Evolutionary conservation across 1,140 invertebrate species (phyloP), one percentile per base, ranked within the genome.

Genomic region (Bombus ignitus): DNA sequence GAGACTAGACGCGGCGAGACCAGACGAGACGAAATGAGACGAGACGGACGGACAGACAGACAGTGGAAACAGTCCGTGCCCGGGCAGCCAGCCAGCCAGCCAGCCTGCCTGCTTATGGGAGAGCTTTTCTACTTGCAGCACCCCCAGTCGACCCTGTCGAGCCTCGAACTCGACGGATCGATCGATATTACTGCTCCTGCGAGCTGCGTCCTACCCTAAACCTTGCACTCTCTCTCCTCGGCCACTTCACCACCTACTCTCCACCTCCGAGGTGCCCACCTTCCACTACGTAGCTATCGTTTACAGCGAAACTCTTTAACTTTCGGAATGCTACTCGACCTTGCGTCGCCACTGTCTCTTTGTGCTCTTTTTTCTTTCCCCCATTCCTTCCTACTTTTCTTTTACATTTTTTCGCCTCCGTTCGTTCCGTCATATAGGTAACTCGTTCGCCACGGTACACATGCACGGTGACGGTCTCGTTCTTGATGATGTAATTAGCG

Each of bases 111-210:
- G 88, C 82, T 91, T 91, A 89, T 90, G 88, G 78, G 76, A 84
- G 74, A 89, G 88, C 85, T 88, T 83, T 90, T 66, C 81, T 76
- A 87, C 85, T 85, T 70, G 74, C 74, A 42, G 72, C 81, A 87
- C 90, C 86, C 86, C 75, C 89, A 88, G 90, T 84, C 83, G 81
- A 90, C 91, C 82, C 90, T 88, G 88, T 89, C 88, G 85, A 89
- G 88, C 87, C 91, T 92, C 89, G 74, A 90, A 90, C 91, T 89
- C 90, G 81, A 88, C 88, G 88, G 83, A 91, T 92, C 92, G 92
- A 94, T 95, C 94, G 94, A 95, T 95, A 94, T 94, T 93, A 93
- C 94, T 93, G 94, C 94, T 94, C 94, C 94, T 95, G 93, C 94
- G 93, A 90, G 88, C 86, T 90, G 82, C 86, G 82, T 80, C 87